Evolutionary conservation across 1,140 invertebrate genomes (phyloP).

Genomic region (Drosophila serrata): DNA sequence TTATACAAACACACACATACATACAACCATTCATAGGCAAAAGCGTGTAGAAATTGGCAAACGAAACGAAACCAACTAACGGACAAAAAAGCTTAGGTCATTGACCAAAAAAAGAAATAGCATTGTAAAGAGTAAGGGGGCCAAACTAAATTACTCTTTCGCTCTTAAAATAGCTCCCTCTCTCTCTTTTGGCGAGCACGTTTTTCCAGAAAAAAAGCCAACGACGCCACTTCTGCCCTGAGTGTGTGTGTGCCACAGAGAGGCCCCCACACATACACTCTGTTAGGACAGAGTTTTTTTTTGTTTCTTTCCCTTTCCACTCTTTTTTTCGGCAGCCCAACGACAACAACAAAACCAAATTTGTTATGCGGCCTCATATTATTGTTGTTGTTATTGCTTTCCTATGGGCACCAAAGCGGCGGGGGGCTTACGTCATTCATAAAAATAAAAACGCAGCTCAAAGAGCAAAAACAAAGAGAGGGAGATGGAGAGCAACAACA

Average conservation of each 20-base stretch:
- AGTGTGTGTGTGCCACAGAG: conserved; percentile 15
- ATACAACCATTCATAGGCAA: too few species aligned
- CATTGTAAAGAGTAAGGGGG: conserved; percentile 36
- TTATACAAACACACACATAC: neutral
- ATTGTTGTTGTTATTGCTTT: conserved; percentile 52
- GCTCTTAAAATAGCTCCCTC: conserved; percentile 8
- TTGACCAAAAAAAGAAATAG: conserved; percentile 81
- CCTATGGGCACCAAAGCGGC: conserved; percentile 40
- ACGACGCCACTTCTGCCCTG: conserved; percentile 61
- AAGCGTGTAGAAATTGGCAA: conserved; percentile 22
- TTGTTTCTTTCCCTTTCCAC: conserved; percentile 18
- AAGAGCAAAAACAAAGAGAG: conserved; percentile 45
- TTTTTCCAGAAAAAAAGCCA: conserved; percentile 58
- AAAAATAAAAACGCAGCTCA: conserved; percentile 70
- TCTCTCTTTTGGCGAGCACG: conserved; percentile 53
- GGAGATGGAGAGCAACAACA: conserved; percentile 25
- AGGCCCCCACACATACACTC: conserved; percentile 18
- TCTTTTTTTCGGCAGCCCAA: conserved; percentile 26
- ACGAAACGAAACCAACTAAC: conserved; percentile 60
- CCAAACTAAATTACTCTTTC: conserved; percentile 11
- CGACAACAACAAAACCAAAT: conserved; percentile 35
- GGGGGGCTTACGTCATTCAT: conserved; percentile 79
- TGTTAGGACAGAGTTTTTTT: conserved; percentile 17
- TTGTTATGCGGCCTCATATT: conserved; percentile 11
- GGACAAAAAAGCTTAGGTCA: conserved; percentile 76